Evolutionary conservation across 1,140 invertebrate genomes (phyloP).

Genomic region (Dreissena polymorpha): DNA sequence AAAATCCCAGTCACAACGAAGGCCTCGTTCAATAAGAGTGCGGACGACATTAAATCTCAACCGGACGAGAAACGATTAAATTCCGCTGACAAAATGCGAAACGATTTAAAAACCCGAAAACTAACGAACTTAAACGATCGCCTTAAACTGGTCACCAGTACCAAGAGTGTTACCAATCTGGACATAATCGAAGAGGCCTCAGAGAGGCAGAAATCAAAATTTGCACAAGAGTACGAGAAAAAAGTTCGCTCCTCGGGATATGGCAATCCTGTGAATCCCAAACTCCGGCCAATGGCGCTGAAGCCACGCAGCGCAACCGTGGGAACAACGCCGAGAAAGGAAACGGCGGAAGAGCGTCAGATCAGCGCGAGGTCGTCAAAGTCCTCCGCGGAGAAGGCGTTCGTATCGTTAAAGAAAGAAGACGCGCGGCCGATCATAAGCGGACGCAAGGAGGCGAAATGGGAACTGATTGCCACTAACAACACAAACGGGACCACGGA

Average conservation of each 20-base stretch:
- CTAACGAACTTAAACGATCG: constrained; percentile 1
- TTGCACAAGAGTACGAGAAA: constrained; percentile 23
- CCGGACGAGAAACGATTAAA: background rate
- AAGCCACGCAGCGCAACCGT: constrained; percentile 39
- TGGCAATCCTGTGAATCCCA: constrained; percentile 47
- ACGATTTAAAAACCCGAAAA: background rate
- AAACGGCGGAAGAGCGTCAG: constrained; percentile 1
- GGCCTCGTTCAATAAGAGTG: background rate
- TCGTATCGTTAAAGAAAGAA: background rate
- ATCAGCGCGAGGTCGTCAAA: constrained; percentile 39
- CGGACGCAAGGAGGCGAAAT: background rate
- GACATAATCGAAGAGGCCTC: constrained; percentile 5
- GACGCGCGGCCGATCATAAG: background rate
- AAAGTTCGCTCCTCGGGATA: constrained; percentile 40
- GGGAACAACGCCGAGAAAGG: background rate
- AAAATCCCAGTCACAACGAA: constrained; percentile 27
- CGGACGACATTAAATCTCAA: constrained; percentile 8
- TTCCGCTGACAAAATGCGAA: constrained; percentile 13
- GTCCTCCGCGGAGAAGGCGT: background rate
- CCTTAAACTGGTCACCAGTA: constrained; percentile 3
- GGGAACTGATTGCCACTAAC: constrained; percentile 32
- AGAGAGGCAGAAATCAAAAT: constrained; percentile 32
- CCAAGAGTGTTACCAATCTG: background rate
- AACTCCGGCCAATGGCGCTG: constrained; percentile 29
- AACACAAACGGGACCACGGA: constrained; percentile 39